phyloP scores from a whole-genome alignment of 2,113 vertebrate genomes.

The Solea solea region DNA sequence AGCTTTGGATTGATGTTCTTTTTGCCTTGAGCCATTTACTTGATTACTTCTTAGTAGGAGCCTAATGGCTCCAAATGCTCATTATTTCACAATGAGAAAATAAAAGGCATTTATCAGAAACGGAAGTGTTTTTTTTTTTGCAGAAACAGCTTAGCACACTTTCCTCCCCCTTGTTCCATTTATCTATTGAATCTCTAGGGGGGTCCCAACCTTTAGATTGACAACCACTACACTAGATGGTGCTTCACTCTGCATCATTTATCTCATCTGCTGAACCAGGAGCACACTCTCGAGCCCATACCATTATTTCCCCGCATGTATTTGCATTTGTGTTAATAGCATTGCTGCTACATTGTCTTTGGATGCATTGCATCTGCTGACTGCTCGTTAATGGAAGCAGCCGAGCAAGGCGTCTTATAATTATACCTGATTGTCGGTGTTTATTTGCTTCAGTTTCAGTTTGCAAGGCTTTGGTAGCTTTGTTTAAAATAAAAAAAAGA shows the following conservation, averaged over 20 bases:
- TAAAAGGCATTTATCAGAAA: constrained; percentile 51
- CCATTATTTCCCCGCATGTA: constrained; percentile 41
- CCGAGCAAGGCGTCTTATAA: constrained; percentile 26
- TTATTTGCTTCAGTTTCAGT: neutral
- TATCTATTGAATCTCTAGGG: constrained; percentile 5
- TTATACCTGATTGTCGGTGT: constrained; percentile 16
- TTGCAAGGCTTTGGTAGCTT: constrained; percentile 9
- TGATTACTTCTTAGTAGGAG: constrained; percentile 62
- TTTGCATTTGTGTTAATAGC: constrained; percentile 35
- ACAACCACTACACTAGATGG: constrained; percentile 14
- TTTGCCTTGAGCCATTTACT: constrained; percentile 32
- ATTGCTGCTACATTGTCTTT: constrained; percentile 21
- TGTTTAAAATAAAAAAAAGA: neutral
- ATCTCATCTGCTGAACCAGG: constrained; percentile 28
- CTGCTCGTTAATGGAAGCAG: constrained; percentile 39
- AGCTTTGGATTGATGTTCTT: constrained; percentile 29
- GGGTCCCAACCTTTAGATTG: neutral
- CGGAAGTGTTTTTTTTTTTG: constrained; percentile 17
- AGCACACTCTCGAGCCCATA: neutral
- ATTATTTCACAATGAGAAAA: constrained; percentile 53
- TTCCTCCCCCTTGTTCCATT: neutral
- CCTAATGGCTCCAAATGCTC: constrained; percentile 55
- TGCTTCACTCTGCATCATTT: constrained; percentile 11
- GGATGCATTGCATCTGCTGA: constrained; percentile 35
- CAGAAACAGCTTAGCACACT: neutral